Percentiles rank a stretch among this genome's conserved stretches.
These are phyloP conservation scores for Brachionus paranguensis DNA, from an alignment of 1,140 invertebrate genomes.

Conservation along the genomic window DNA sequence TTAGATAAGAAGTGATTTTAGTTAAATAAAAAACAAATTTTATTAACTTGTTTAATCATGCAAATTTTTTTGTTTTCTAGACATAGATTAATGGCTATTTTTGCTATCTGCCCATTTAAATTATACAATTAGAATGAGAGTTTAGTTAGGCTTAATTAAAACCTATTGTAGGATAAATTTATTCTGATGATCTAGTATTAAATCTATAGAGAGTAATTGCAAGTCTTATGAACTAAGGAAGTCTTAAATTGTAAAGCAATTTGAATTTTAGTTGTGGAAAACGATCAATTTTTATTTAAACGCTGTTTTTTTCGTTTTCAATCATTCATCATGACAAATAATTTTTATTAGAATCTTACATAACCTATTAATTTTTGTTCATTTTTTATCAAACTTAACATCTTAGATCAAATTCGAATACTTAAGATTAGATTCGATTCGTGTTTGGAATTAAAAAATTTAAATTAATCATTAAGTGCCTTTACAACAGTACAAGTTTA, in stretches of 20 bases:
- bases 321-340: neutral
- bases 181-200: neutral
- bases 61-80: constrained; percentile 18
- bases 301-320: neutral
- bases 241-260: constrained; percentile 25
- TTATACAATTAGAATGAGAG: neutral
- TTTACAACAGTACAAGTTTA: neutral
- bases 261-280: neutral
- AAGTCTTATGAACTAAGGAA: neutral
- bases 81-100: neutral
- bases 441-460: neutral
- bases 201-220: neutral
- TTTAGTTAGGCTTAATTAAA: neutral
- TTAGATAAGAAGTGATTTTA: neutral
- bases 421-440: neutral
- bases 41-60: constrained; percentile 33
- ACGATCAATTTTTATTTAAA: neutral
- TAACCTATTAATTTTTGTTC: neutral
- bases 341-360: neutral
- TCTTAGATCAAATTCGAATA: neutral
- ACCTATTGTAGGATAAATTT: neutral
- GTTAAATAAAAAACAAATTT: neutral
- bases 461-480: neutral
- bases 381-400: neutral
- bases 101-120: neutral